Conservation (phyloP, 2,888 invertebrate genomes). For the Drosophila conformis region DNA sequence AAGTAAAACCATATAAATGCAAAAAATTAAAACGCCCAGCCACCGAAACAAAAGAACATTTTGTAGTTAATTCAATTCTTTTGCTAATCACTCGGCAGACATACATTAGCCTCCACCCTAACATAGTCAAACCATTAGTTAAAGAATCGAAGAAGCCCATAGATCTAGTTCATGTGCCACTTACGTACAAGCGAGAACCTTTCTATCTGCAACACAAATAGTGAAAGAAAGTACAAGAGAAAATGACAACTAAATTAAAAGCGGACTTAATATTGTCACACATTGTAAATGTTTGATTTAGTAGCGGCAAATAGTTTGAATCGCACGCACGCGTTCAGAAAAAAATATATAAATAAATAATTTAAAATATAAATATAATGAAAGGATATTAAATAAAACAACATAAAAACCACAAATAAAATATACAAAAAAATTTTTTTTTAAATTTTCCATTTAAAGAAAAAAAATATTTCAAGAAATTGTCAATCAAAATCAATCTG, state of each 20-base stretch:
- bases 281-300: slow-evolving; percentile 46
- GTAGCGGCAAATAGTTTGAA: slow-evolving; percentile 55
- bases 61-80: slow-evolving; percentile 46
- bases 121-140: slow-evolving; percentile 34
- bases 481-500: background rate
- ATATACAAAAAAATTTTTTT: background rate
- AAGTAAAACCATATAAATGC: slow-evolving; percentile 60
- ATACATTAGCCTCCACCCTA: slow-evolving; percentile 58
- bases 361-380: slow-evolving; percentile 8
- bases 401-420: background rate
- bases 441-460: background rate
- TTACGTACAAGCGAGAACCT: slow-evolving; percentile 25
- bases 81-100: slow-evolving; percentile 28
- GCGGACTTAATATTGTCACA: slow-evolving; percentile 47
- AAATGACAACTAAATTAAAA: slow-evolving; percentile 52
- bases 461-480: background rate
- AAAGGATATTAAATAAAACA: slow-evolving; percentile 2
- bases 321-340: slow-evolving; percentile 52
- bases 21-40: slow-evolving; percentile 4
- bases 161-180: slow-evolving; percentile 54
- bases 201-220: slow-evolving; percentile 20
- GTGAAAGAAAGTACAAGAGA: slow-evolving; percentile 5
- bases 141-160: slow-evolving; percentile 55
- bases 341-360: background rate
- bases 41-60: slow-evolving; percentile 10